Evolutionary conservation across 1,140 invertebrate species (phyloP), one percentile per base, ranked within the genome.

Genomic region (Eubasilissa regina): DNA sequence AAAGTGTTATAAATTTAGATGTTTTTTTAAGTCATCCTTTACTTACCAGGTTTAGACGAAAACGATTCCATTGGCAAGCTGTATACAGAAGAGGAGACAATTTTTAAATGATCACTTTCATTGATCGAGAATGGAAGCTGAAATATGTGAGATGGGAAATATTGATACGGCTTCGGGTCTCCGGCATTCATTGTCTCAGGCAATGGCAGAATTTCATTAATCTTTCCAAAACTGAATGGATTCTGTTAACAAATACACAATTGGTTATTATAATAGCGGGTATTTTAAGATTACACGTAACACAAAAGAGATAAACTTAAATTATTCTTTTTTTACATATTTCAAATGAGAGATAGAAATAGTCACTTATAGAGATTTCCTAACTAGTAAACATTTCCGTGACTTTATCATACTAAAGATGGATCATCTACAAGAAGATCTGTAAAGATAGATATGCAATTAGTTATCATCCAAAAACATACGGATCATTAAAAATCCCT

Each of bases 101-200:
- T 76, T 64, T 80, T 55, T 1, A 72, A 12, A 25, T 64, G 58
- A 17, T 74, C 53, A 19, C 15, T 17, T 53, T 81, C 60, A 17
- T 75, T 75, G 6, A 89, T 80, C 10, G 86, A 84, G 77, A 84
- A 89, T 66, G 87, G 88, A 68, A 89, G 75, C 66, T 88, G 85
- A 85, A 89, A 89, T 17, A 89, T 83, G 83, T 89, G 85, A 8
- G 86, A 83, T 17, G 89, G 89, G 81, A 82, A 89, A 64, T 87
- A 87, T 60, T 87, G 72, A 82, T 89, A 89, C 21, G 89, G 89
- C 66, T 88, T 84, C n/a, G 86, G 84, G 10, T 87, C 89, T 4
- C 86, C 86, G 85, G 86, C 86, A 8, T 53, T 44, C 78, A 87
- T 85, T 75, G 79, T 84, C 6, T 85, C 86, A 45, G 86, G 86